These are phyloP conservation scores for Tetramorium parvispinum DNA, from an alignment of 1,140 invertebrate genomes.

Conservation along the genomic window DNA sequence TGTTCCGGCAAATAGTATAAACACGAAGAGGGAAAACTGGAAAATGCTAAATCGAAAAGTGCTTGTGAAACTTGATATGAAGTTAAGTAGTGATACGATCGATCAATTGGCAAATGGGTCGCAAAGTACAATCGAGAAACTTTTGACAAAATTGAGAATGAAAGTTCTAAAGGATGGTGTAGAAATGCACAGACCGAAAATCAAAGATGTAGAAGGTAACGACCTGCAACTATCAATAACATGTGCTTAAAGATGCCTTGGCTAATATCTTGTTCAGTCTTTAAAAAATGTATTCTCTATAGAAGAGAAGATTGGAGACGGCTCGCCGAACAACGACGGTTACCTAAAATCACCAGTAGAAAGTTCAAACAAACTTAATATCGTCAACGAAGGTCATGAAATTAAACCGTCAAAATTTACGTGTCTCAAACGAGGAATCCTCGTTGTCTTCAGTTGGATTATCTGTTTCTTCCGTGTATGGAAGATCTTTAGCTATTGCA, in stretches of 20 bases:
- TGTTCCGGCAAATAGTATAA: constrained; percentile 87
- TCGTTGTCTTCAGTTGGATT: constrained; percentile 28
- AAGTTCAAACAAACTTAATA: background rate
- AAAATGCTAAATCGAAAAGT: constrained; percentile 89
- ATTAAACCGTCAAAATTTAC: constrained; percentile 1
- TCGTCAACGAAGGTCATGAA: background rate
- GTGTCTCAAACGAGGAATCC: background rate
- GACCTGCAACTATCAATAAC: background rate
- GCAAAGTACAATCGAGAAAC: constrained; percentile 87
- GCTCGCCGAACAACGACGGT: background rate
- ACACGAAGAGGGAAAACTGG: constrained; percentile 90
- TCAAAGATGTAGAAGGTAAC: background rate
- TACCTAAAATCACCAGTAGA: background rate
- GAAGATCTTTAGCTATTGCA: constrained; percentile 27
- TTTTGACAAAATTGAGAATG: constrained; percentile 85
- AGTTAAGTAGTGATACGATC: constrained; percentile 86
- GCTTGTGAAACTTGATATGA: constrained; percentile 87
- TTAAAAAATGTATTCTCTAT: background rate
- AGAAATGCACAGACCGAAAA: background rate
- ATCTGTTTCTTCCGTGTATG: constrained; percentile 22
- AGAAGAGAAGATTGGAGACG: background rate
- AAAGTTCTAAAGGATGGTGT: constrained; percentile 65
- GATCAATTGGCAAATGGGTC: constrained; percentile 87
- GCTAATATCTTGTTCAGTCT: background rate
- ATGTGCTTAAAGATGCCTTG: background rate